Base-by-base conservation (phyloP, 2,888 invertebrate genomes). In the Aleiodes testaceus region DNA sequence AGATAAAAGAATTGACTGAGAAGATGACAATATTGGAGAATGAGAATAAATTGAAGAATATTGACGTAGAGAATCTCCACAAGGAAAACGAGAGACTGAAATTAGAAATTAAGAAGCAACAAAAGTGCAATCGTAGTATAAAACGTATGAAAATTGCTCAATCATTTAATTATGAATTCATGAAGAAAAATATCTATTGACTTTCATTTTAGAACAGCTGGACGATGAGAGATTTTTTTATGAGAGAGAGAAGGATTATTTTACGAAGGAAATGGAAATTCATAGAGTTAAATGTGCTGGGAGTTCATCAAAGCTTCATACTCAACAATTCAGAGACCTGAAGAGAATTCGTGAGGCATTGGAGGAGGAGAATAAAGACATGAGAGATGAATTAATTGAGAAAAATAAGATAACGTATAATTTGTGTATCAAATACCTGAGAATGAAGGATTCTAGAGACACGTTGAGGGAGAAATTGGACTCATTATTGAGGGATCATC, bases 141-240 rank as follows among this genome's bases (percentile, higher is more conserved):
- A 87, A 88, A 75, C 89, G 82, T 83, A 80, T 75, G 77, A 45
- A 44, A 53, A 59, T 26, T 53, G 20, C 49, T 61, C 20, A 52
- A 49, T 61, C 9, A 65, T 44, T 49, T 36, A 6, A 36, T 36
- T 36, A 36, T 36, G 6, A 2, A 36, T 36, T 44, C 20, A 42
- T 18, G 18, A 20, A 36, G 9, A 22, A 52, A 47, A 68, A 66
- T 71, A 72, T 64, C 72, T 68, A 26, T 52, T 42, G 70, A 16
- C 49, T 75, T 76, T 75, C 18, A 76, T 81, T 83, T 74, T 73
- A 83, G 82, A 90, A 83, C 90, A 91, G 82, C 81, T 91, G 74
- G 87, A 89, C 73, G 89, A 90, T 75, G 91, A 91, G 84, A 87
- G 90, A 80, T 87, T 87, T 72, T 89, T 89, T 79, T 89, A 90